phyloP scores from a whole-genome alignment of 2,888 invertebrate genomes.

The Drosophila prostipennis region DNA sequence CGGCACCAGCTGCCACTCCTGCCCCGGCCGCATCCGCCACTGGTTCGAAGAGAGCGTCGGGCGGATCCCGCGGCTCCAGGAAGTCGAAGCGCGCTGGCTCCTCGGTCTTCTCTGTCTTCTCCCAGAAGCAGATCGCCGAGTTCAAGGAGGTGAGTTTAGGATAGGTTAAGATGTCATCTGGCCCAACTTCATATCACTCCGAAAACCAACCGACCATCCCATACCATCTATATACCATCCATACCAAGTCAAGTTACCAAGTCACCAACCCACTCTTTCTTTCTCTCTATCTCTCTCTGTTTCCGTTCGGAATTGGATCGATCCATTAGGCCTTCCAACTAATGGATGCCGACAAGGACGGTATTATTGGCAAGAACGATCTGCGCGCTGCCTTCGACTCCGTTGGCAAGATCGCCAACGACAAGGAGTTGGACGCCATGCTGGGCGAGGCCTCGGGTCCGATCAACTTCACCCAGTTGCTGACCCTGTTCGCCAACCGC shows the following conservation, averaged over 20 bases:
- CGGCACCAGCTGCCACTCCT: conserved; percentile 89
- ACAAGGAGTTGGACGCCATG: conserved; percentile 96
- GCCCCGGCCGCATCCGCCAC: conserved; percentile 88
- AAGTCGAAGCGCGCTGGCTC: conserved; percentile 95
- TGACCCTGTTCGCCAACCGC: conserved; percentile 95
- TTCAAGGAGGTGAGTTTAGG: conserved; percentile 92
- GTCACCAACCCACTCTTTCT: conserved; percentile 74
- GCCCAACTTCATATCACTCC: conserved; percentile 2
- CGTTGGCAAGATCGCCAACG: conserved; percentile 94
- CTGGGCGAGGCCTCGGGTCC: conserved; percentile 94
- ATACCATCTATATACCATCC: conserved; percentile 12
- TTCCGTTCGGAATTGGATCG: conserved; percentile 19
- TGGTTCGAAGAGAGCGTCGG: conserved; percentile 92
- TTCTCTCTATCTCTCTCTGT: conserved; percentile 51
- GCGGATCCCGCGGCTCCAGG: conserved; percentile 86
- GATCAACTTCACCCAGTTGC: conserved; percentile 97
- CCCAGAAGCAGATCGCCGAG: conserved; percentile 97
- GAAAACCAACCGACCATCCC: conserved; percentile 27
- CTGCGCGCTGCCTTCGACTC: conserved; percentile 96
- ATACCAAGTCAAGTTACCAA: conserved; percentile 62
- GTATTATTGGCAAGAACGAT: conserved; percentile 94
- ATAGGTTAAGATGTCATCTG: neutral
- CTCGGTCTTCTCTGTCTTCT: conserved; percentile 98
- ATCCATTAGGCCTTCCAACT: conserved; percentile 93
- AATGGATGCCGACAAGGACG: conserved; percentile 98